phyloP scores from a whole-genome alignment of 1,140 invertebrate species.

The Drosophila tsacasi region DNA sequence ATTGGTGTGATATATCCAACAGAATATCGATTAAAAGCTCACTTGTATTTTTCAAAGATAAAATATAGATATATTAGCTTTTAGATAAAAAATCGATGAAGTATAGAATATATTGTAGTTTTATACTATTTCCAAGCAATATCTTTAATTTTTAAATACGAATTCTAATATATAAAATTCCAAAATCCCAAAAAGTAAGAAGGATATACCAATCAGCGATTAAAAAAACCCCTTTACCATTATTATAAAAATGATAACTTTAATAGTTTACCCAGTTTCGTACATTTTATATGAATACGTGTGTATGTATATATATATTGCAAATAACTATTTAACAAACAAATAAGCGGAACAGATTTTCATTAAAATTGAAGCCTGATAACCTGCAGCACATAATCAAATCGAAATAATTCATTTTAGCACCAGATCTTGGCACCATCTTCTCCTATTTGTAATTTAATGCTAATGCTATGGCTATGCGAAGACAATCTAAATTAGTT shows the following conservation, averaged over 20 bases:
- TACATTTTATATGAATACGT: constrained; percentile 21
- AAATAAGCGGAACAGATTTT: constrained; percentile 50
- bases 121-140: neutral
- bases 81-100: neutral
- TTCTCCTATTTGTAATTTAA: constrained; percentile 29
- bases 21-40: neutral
- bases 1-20: neutral
- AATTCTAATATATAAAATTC: neutral
- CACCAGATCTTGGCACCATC: constrained; percentile 41
- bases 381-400: constrained; percentile 40
- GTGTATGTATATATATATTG: constrained; percentile 57
- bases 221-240: neutral
- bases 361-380: constrained; percentile 48
- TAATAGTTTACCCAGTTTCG: constrained; percentile 45
- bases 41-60: neutral
- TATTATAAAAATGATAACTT: constrained; percentile 66
- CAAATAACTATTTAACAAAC: constrained; percentile 79
- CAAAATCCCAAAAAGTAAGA: neutral
- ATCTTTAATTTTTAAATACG: neutral
- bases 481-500: constrained; percentile 57
- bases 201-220: no score
- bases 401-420: constrained; percentile 32
- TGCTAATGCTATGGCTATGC: constrained; percentile 48
- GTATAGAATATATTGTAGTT: neutral
- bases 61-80: neutral